Base-by-base conservation (phyloP, 2,797 vertebrate species). In the Anomalospiza imberbis region DNA sequence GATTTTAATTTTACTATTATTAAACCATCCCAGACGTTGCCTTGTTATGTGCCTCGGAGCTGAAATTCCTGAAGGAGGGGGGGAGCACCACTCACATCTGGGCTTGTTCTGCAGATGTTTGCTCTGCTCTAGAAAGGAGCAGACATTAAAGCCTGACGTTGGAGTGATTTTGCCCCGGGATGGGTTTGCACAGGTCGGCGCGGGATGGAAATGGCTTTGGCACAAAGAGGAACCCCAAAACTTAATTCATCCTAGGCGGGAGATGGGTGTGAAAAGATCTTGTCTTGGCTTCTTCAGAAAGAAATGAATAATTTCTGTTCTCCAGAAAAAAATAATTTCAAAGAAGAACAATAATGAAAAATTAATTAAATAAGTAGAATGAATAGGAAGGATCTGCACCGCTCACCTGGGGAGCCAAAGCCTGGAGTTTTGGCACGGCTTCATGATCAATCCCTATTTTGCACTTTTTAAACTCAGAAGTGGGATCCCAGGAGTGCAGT, bases 1-100 rank as follows among this genome's bases (percentile, higher is more conserved):
- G 88, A 89, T 97, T 97, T 97, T 97, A 93, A 97, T 98, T 97
- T 97, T 96, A 82, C 96, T 96, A 94, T 97, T 97, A 97, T 98
- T 97, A 97, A 98, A 96, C 96, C 96, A 96, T 97, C 96, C 96
- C 95, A 97, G 97, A 96, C 94, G 55, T 54, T 97, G 95, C 95
- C 95, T 97, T 96, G 89, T 95, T 95, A 93, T 83, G 94, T 75
- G 93, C 95, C 95, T 97, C 3, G 88, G 94, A 97, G 97, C 96
- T 97, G 94, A 91, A 97, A 97, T 98, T 97, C 96, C 95, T 97
- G 95, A 78, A 90, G 90, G 22, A 71, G 91, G 62, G 91, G 28
- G 45, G 13, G 9, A 47, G 1, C 32, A 19, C 2, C 1, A 17
- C 92, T 96, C 96, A 44, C 88, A 94, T 94, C 77, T 84, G 90